A percentile compares a stretch with the other conserved stretches of the same genome.
Conservation (phyloP, 2,888 invertebrate species). For the Hololepta plana region DNA sequence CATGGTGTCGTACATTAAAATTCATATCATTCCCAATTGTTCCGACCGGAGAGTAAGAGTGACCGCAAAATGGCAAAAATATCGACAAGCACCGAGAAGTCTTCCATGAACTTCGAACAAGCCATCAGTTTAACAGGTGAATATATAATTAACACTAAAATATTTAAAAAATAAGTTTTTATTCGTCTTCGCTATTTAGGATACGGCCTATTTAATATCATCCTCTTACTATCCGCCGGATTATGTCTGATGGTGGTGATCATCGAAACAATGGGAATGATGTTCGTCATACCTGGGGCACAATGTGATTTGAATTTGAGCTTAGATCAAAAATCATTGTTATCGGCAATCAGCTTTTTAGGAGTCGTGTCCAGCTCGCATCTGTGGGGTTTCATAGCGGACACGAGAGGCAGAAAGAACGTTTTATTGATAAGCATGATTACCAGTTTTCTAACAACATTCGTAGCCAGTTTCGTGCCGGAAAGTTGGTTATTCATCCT, state of each 20-base stretch:
- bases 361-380: slow-evolving; percentile 41
- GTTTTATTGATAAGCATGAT: slow-evolving; percentile 30
- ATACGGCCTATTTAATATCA: slow-evolving; percentile 42
- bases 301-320: slow-evolving; percentile 47
- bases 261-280: slow-evolving; percentile 45
- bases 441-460: slow-evolving; percentile 28
- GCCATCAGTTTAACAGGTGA: too few relatives aligned
- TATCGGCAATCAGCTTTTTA: slow-evolving; percentile 45
- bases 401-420: slow-evolving; percentile 32
- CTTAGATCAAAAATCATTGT: slow-evolving; percentile 35
- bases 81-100: too few relatives aligned
- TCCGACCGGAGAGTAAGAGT: too few relatives aligned
- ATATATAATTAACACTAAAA: too few relatives aligned
- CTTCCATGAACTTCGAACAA: too few relatives aligned
- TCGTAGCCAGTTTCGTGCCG: slow-evolving; percentile 32
- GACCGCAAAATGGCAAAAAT: too few relatives aligned
- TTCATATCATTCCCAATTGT: too few relatives aligned
- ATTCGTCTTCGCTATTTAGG: too few relatives aligned
- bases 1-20: too few relatives aligned
- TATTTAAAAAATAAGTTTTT: too few relatives aligned
- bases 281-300: slow-evolving; percentile 46
- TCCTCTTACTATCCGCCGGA: slow-evolving; percentile 40
- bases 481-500: slow-evolving; percentile 32
- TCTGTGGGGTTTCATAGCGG: slow-evolving; percentile 39
- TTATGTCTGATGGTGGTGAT: slow-evolving; percentile 46